Base-by-base conservation (phyloP, 2,797 vertebrate genomes). In the Neopelma chrysocephalum region DNA sequence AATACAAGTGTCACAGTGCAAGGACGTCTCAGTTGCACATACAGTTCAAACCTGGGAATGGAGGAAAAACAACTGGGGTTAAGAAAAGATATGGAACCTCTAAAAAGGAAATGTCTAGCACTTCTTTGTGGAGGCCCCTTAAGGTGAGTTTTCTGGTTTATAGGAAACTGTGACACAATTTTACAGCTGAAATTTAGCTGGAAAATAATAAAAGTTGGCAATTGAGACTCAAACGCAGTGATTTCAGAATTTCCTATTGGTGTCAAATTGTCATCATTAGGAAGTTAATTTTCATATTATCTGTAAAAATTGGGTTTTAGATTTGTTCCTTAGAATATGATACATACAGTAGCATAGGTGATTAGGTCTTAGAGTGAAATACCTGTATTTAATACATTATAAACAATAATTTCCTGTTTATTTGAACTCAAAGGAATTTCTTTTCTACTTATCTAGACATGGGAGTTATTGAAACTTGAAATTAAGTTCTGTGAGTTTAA, bases 21-120 rank as follows among this genome's bases (percentile, higher is more conserved):
- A 97, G 97, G 95, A 98, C 98, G 88, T 98, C 99, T 77, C 98
- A 99, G 81, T 98, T 99, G 89, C 99, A 99, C 96, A 99, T 99
- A 96, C 98, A 99, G 95, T 98, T 99, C 97, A 98, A 98, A 89
- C 97, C 98, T 64, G 98, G 98, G 95, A 98, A 98, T 90, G 98
- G 98, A 82, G 97, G 97, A 77, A 98, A 98, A 94, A 57, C 97
- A 54, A 85, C 96, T 76, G 97, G 95, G 90, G 97, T 97, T 94
- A 96, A 96, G 58, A 97, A 96, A 93, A 95, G 94, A 96, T 96
- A 96, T 57, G 95, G 94, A 87, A 96, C 75, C 64, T 97, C 91
- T 90, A 97, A 98, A 96, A 94, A 82, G 88, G 97, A 97, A 94
- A 96, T 94, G 50, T 82, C 96, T 87, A 45, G 89, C 87, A 96